Evolutionary conservation across 2,113 vertebrate species (phyloP).

Genomic region (Microcebus griseorufus): DNA sequence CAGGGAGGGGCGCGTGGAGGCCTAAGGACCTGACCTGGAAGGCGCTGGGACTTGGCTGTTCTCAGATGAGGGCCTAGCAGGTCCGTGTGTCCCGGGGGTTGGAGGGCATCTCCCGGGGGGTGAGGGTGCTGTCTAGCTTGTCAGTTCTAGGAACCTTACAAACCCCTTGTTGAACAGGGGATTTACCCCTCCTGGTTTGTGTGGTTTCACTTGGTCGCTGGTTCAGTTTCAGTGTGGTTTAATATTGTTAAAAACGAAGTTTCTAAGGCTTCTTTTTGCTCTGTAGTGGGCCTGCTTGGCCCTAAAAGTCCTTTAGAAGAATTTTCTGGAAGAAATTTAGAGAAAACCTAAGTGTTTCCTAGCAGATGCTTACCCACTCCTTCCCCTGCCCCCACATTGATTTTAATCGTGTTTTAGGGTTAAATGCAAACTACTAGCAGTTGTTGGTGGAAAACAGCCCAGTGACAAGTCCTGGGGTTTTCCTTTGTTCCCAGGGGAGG

Average conservation of each 20-base stretch:
- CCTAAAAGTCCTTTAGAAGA: background rate
- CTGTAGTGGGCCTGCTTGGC: background rate
- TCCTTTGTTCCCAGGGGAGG: slow-evolving; percentile 61
- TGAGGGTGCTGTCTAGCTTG: background rate
- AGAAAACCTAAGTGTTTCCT: slow-evolving; percentile 2
- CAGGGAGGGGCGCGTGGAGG: background rate
- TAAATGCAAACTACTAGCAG: slow-evolving; percentile 4
- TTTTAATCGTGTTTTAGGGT: slow-evolving; percentile 12
- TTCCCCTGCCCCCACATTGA: background rate
- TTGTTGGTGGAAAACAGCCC: background rate
- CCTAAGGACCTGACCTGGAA: background rate
- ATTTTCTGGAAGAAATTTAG: slow-evolving; percentile 10
- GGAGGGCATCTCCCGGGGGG: fast-evolving
- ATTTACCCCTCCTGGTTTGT: background rate
- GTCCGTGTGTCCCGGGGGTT: background rate
- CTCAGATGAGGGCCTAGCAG: background rate
- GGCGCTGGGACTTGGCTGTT: background rate
- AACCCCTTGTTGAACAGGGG: background rate
- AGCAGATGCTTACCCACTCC: background rate
- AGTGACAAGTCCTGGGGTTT: slow-evolving; percentile 5
- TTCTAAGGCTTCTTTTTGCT: background rate
- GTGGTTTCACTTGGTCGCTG: background rate
- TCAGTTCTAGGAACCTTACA: background rate
- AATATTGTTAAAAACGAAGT: background rate
- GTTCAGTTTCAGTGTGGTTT: background rate